Evolutionary conservation across 2,888 invertebrate species (phyloP), one percentile per base, ranked within the genome.

Genomic region (Boloria selene): DNA sequence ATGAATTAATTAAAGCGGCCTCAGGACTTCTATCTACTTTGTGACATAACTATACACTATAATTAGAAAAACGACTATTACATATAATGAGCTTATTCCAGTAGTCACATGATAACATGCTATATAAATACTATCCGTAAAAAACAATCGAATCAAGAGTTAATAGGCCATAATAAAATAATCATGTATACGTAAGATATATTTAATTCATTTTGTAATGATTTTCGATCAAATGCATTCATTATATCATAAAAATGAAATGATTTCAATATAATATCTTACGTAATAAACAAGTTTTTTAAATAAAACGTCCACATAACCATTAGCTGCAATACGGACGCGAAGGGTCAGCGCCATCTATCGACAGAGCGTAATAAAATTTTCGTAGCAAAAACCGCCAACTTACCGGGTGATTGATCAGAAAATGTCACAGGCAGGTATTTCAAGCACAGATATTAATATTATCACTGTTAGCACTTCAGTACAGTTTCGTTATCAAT

Each of bases 281-380:
- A 72, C 70, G 69, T 72, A 70, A 73, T 72, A 67, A 80, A 78
- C 31, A 50, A 49, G 22, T 78, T 78, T 79, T n/a, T 78, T 77
- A 77, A 79, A 68, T 66, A 64, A 64, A 65, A 62, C 58, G 13
- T 44, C 62, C 56, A 69, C 68, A 70, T 65, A 72, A 70, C 71
- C 70, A 79, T 82, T 64, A 82, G 81, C 87, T 87, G 89, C 89
- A 89, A 84, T 85, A 87, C 83, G 79, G 86, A 83, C 82, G 82
- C 84, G 79, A 73, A 66, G 71, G 69, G 18, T n/a, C 74, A 79
- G 71, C 86, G 89, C 88, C 89, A 88, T 85, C 89, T 89, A 80
- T 70, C 75, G 82, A 70, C 74, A 72, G 72, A 60, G 18, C 31
- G 4, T 14, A 58, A 70, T 61, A 61, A 53, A 13, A 63, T 44